Conservation (phyloP, 2,888 invertebrate species). For the Hirtodrosophila confusa region DNA sequence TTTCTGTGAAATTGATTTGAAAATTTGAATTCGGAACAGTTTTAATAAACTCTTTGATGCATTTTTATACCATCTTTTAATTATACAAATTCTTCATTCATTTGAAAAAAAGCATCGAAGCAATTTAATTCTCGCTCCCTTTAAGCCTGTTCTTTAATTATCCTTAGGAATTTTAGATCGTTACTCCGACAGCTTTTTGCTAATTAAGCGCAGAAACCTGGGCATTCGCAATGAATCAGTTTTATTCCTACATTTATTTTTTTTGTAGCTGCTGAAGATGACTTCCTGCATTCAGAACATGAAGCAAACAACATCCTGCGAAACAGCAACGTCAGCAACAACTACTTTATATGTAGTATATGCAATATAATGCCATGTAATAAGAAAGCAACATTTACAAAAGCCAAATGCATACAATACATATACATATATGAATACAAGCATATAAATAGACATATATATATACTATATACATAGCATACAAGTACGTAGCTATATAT, state of each 20-base stretch:
- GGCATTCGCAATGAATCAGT: conserved; percentile 29
- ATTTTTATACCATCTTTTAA: too few species aligned
- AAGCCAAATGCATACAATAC: conserved; percentile 73
- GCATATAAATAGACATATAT: conserved; percentile 14
- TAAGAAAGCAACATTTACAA: conserved; percentile 78
- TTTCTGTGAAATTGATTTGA: too few species aligned
- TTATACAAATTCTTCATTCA: too few species aligned
- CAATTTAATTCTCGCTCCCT: not conserved
- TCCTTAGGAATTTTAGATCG: not conserved
- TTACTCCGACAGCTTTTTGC: conserved; percentile 11
- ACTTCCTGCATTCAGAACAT: conserved; percentile 37
- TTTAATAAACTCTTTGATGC: too few species aligned
- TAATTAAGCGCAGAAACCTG: conserved; percentile 41
- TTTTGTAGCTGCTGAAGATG: conserved; percentile 19
- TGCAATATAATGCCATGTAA: conserved; percentile 76
- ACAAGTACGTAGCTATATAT: conserved; percentile 6
- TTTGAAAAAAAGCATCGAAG: too few species aligned
- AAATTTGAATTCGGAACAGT: too few species aligned
- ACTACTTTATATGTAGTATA: conserved; percentile 33
- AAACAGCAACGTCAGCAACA: conserved; percentile 45
- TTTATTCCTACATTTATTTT: conserved; percentile 11
- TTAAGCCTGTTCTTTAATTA: conserved; percentile 1
- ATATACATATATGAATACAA: conserved; percentile 21
- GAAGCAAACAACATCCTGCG: conserved; percentile 53
- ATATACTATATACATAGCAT: conserved; percentile 12